Conservation (phyloP, 1,140 invertebrate species). For the Scaptomyza montana region DNA sequence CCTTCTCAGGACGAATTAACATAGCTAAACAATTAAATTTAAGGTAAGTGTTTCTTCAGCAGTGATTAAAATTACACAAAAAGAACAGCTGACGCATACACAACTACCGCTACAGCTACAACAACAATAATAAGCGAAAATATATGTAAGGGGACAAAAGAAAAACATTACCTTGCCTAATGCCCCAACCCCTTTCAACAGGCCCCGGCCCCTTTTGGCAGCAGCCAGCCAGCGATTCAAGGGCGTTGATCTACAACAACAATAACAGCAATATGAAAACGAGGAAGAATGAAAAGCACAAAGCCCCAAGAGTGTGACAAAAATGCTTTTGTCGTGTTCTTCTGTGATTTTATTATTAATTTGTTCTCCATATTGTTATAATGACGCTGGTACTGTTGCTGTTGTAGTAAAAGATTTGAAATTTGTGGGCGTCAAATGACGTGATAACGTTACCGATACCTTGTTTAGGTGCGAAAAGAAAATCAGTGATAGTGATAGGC, state of each 20-base stretch:
- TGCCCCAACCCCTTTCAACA: slow-evolving; percentile 45
- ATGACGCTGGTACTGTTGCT: not conserved
- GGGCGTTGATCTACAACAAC: slow-evolving; percentile 61
- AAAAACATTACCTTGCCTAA: slow-evolving; percentile 50
- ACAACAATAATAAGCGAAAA: slow-evolving; percentile 16
- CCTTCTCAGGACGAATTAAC: slow-evolving; percentile 61
- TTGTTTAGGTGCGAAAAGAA: slow-evolving; percentile 25
- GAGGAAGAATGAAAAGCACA: slow-evolving; percentile 39
- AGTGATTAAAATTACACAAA: slow-evolving; percentile 21
- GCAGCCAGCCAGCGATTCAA: slow-evolving; percentile 58
- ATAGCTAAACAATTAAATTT: slow-evolving; percentile 58
- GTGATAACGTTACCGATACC: slow-evolving; percentile 39
- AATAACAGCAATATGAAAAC: slow-evolving; percentile 31
- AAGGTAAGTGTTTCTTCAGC: slow-evolving; percentile 54
- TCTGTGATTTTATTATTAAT: slow-evolving; percentile 32
- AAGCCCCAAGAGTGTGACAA: slow-evolving; percentile 48
- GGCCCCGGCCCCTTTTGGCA: slow-evolving; percentile 45
- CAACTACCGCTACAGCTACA: slow-evolving; percentile 12
- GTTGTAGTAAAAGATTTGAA: slow-evolving; percentile 6
- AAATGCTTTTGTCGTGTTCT: slow-evolving; percentile 42
- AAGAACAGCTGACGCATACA: slow-evolving; percentile 64
- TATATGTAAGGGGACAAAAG: slow-evolving; percentile 1
- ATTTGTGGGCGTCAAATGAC: slow-evolving; percentile 55
- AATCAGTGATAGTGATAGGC: slow-evolving; percentile 51
- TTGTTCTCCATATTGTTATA: slow-evolving; percentile 21